Evolutionary conservation across 2,113 vertebrate genomes (phyloP).

Genomic region (Acinonyx jubatus): DNA sequence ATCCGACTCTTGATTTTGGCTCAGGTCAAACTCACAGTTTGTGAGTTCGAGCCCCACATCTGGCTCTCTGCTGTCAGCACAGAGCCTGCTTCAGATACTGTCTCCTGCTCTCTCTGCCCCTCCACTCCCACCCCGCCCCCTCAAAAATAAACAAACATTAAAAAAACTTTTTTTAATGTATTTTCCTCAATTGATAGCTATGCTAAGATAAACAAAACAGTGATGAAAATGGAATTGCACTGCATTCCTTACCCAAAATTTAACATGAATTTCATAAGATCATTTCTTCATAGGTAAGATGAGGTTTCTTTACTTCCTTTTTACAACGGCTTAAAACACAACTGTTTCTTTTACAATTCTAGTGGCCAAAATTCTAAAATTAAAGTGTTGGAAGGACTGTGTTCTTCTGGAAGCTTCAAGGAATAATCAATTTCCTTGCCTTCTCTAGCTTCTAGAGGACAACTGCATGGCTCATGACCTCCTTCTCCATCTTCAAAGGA

Average conservation of each 20-base stretch:
- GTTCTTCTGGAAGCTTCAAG: not conserved
- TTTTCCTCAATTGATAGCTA: conserved; percentile 31
- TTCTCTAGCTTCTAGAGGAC: not conserved
- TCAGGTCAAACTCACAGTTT: no score
- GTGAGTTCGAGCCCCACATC: no score
- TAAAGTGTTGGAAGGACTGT: not conserved
- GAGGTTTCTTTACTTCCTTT: conserved; percentile 36
- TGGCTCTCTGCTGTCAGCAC: no score
- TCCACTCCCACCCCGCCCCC: no score
- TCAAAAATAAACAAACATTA: no score
- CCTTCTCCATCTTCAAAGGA: not conserved
- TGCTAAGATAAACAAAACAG: not conserved
- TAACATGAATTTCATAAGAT: conserved; percentile 51
- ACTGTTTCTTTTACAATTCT: not conserved
- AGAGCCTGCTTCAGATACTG: no score
- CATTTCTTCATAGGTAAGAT: conserved; percentile 16
- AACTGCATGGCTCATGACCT: not conserved
- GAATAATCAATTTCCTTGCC: not conserved
- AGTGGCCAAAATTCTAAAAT: not conserved
- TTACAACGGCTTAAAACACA: not conserved
- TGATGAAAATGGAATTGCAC: not conserved
- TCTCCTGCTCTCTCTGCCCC: no score
- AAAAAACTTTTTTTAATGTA: not conserved
- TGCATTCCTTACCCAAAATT: not conserved
- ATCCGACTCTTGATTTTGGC: no score